A percentile compares a stretch with the other conserved stretches of the same genome.
Evolutionary conservation across 2,113 vertebrate species (phyloP).

Genomic region (Oriolus oriolus): DNA sequence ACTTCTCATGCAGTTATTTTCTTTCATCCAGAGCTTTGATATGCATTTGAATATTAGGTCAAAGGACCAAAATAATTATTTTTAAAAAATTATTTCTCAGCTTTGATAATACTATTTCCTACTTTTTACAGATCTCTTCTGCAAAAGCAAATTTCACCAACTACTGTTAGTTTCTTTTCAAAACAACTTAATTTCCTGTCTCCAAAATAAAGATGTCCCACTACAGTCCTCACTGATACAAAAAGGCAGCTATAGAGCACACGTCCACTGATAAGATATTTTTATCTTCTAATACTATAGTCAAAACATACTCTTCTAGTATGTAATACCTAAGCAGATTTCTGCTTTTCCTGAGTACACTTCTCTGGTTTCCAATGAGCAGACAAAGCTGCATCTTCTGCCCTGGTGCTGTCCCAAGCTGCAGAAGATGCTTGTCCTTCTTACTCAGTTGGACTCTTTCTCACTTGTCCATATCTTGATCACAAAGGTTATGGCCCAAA

Average conservation of each 20-base stretch:
- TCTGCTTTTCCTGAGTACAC: background rate
- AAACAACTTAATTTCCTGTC: background rate
- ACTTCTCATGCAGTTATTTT: background rate
- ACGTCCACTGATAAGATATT: background rate
- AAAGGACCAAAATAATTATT: background rate
- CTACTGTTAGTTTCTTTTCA: background rate
- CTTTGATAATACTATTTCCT: background rate
- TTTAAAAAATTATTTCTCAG: background rate
- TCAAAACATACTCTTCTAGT: background rate
- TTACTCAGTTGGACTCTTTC: background rate
- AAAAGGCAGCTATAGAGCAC: background rate
- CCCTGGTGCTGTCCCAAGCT: background rate
- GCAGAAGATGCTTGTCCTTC: background rate
- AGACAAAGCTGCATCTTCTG: background rate
- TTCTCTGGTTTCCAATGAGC: background rate
- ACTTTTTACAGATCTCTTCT: background rate
- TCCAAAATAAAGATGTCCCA: background rate
- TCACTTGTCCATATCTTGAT: background rate
- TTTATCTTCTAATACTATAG: background rate
- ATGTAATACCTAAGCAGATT: background rate
- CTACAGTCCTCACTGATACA: background rate
- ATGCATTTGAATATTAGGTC: background rate
- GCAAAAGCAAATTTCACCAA: background rate
- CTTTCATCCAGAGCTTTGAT: background rate
- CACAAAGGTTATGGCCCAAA: background rate